These are phyloP conservation scores for Leucophenga maculata DNA, from an alignment of 2,888 invertebrate species.

Conservation along the genomic window DNA sequence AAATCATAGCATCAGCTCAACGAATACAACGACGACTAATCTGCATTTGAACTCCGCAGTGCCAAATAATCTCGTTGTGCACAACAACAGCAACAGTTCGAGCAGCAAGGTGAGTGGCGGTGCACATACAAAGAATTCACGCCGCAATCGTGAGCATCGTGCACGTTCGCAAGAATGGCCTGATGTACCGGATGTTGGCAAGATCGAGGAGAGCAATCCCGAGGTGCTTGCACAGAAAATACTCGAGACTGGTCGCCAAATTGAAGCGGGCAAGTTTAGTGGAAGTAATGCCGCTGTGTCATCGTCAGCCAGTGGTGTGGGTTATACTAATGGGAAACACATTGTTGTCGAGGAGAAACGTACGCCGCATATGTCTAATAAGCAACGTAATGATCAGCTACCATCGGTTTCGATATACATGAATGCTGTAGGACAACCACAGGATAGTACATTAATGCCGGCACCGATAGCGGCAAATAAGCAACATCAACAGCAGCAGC, in stretches of 20 bases:
- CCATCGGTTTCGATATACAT: constrained; percentile 31
- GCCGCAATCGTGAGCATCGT: constrained; percentile 81
- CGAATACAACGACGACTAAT: constrained; percentile 27
- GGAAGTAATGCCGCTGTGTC: constrained; percentile 38
- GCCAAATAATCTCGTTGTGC: constrained; percentile 39
- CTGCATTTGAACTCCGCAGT: constrained; percentile 43
- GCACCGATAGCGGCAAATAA: constrained; percentile 58
- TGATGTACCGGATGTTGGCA: constrained; percentile 89
- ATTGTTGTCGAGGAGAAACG: constrained; percentile 68
- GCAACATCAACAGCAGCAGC: constrained; percentile 43
- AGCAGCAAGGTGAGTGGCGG: constrained; percentile 22
- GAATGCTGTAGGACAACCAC: constrained; percentile 33
- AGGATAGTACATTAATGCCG: constrained; percentile 71
- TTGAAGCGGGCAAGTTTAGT: constrained; percentile 84
- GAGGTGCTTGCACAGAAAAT: constrained; percentile 92
- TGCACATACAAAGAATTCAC: constrained; percentile 72
- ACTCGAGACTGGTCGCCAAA: constrained; percentile 89
- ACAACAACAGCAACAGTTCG: constrained; percentile 24
- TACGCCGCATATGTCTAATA: not conserved
- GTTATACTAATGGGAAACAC: constrained; percentile 40
- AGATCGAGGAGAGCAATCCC: constrained; percentile 93
- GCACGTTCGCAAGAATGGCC: constrained; percentile 93
- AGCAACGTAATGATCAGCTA: constrained; percentile 27
- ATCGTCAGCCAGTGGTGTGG: not conserved
- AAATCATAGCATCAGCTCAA: constrained; percentile 19